Base-by-base conservation (phyloP, 2,888 invertebrate genomes). In the Melinaea menophilus region DNA sequence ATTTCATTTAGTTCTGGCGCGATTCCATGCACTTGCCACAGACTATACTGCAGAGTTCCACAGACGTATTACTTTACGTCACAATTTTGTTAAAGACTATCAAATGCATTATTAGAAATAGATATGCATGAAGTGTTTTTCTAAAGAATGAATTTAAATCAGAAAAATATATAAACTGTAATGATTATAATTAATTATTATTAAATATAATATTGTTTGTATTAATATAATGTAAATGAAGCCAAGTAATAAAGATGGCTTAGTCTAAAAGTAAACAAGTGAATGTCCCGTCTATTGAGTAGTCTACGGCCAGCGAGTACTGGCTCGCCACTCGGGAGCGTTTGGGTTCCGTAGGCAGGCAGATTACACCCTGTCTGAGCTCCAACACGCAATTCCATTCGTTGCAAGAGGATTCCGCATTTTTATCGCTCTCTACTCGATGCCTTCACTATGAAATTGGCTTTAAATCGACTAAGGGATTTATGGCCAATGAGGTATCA, bases 1-100 rank as follows among this genome's bases (percentile, higher is more conserved):
- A 90, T 90, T 90, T 90, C 89, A 90, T 90, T 90, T 90, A 90
- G 90, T 88, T 87, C 89, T 90, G 89, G 90, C 89, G 89, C 87
- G 81, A 84, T 86, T 90, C 90, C 90, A 90, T 89, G 88, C 84
- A 84, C 81, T 81, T 78, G 66, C 59, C 86, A 85, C 62, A 88
- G 89, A 88, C 12, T 62, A 66, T 57, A 22, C 58, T 12, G 12
- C 45, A 58, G 71, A 34, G 34, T 54, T n/a, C 13, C 41, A 34
- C 60, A 59, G 63, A 66, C 64, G 57, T n/a, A 37, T 9, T 54
- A n/a, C 55, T 12, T 55, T 13, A 41, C 37, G 59, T 46, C 41
- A 41, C 5, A 3, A 9, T 51, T 51, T 51, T 31, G n/a, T 9
- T 51, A 4, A 31, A 31, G 51, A 31, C 11, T 51, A n/a, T 51